These are phyloP conservation scores for Polylopha cassiicola DNA, from an alignment of 2,888 invertebrate species.

Conservation along the genomic window DNA sequence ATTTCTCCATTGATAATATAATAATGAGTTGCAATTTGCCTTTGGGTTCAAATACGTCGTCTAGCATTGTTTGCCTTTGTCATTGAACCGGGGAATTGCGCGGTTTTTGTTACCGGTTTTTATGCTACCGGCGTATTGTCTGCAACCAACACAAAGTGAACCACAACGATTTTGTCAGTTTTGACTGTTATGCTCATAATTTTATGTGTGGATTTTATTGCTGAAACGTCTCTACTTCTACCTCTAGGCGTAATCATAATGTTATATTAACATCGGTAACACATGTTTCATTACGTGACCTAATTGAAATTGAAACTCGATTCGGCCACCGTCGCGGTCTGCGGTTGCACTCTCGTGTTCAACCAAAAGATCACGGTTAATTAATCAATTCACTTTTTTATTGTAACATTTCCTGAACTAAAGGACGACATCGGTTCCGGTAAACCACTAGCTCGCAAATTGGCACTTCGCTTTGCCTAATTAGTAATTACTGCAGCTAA, in stretches of 20 bases:
- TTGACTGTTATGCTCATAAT: too few relatives aligned
- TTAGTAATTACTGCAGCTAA: slow-evolving; percentile 35
- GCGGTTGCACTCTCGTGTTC: slow-evolving; percentile 24
- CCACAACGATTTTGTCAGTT: slow-evolving; percentile 26
- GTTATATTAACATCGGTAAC: too few relatives aligned
- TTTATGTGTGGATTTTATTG: too few relatives aligned
- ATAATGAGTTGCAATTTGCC: slow-evolving; percentile 56
- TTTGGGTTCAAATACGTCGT: slow-evolving; percentile 43
- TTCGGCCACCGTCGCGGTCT: slow-evolving; percentile 28
- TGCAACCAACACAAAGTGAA: slow-evolving; percentile 18
- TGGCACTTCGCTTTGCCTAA: slow-evolving; percentile 26
- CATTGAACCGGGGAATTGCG: slow-evolving; percentile 56
- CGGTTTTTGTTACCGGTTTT: slow-evolving; percentile 40
- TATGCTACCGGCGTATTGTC: slow-evolving; percentile 33
- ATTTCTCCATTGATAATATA: slow-evolving; percentile 66
- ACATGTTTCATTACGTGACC: slow-evolving; percentile 31
- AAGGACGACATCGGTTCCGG: slow-evolving; percentile 49
- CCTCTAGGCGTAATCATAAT: too few relatives aligned
- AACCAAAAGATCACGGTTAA: slow-evolving; percentile 29
- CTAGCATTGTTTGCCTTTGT: slow-evolving; percentile 61
- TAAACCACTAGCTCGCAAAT: slow-evolving; percentile 35
- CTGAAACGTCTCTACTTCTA: too few relatives aligned
- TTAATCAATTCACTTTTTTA: slow-evolving; percentile 36
- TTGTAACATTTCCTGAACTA: slow-evolving; percentile 42
- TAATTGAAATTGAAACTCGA: slow-evolving; percentile 29